These are phyloP conservation scores for Agrypnia vestita DNA, from an alignment of 1,140 invertebrate species.

Conservation along the genomic window DNA sequence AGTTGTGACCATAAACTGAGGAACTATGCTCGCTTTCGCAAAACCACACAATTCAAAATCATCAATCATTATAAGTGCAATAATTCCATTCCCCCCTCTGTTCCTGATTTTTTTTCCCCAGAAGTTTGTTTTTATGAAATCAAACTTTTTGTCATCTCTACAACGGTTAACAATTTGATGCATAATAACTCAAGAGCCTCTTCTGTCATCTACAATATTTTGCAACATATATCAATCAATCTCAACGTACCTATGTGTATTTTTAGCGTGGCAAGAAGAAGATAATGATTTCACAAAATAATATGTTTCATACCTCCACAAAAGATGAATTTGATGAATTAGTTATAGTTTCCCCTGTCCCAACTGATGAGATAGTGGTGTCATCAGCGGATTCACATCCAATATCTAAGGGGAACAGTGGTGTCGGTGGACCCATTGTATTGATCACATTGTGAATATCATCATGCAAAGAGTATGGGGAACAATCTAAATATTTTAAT, in stretches of 20 bases:
- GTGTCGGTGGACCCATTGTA: slow-evolving; percentile 46
- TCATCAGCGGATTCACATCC: slow-evolving; percentile 38
- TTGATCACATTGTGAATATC: slow-evolving; percentile 45
- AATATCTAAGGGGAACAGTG: slow-evolving; percentile 31
- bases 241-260: too few species aligned
- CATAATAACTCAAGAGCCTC: too few species aligned
- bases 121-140: neutral
- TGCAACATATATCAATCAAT: too few species aligned
- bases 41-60: too few species aligned
- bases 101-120: too few species aligned
- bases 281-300: too few species aligned
- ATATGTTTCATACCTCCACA: slow-evolving; percentile 32
- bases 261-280: too few species aligned
- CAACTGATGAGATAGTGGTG: slow-evolving; percentile 17
- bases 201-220: too few species aligned
- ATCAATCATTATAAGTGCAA: too few species aligned
- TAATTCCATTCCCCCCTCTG: too few species aligned
- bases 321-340: slow-evolving; percentile 43
- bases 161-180: neutral
- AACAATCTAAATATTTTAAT: slow-evolving; percentile 7
- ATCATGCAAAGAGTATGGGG: slow-evolving; percentile 23
- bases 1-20: too few species aligned
- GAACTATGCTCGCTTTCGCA: too few species aligned
- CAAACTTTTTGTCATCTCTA: neutral
- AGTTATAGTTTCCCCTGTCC: slow-evolving; percentile 11